These are phyloP conservation scores for Endotricha flammealis DNA, from an alignment of 2,888 invertebrate species.

Conservation along the genomic window DNA sequence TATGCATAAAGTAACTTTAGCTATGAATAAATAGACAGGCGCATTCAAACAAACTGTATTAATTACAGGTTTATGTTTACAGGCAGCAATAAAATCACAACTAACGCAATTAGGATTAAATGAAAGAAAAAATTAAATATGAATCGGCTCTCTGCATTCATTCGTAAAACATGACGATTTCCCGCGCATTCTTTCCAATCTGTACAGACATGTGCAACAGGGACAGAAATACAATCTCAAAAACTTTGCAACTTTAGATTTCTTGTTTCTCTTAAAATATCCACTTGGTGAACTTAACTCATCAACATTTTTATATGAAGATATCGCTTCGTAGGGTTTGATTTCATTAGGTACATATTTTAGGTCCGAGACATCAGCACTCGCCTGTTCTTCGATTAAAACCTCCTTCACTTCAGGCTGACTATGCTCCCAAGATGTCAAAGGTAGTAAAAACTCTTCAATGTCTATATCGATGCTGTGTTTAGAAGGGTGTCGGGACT, in stretches of 20 bases:
- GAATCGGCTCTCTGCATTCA: conserved; percentile 6
- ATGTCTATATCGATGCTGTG: conserved; percentile 46
- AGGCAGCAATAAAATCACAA: no score
- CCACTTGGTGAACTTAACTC: conserved; percentile 32
- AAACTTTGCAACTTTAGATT: conserved; percentile 59
- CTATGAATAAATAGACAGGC: no score
- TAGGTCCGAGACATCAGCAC: conserved; percentile 9
- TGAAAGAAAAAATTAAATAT: conserved; percentile 6
- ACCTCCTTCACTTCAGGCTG: conserved; percentile 28
- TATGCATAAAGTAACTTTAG: no score
- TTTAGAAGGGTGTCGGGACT: conserved; percentile 54
- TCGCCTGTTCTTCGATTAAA: conserved; percentile 21
- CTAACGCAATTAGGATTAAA: no score
- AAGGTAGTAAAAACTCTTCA: conserved; percentile 74
- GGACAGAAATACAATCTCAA: conserved; percentile 66
- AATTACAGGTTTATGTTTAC: no score
- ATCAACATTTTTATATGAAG: conserved; percentile 16
- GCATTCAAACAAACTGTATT: no score
- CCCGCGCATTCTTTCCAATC: conserved; percentile 53
- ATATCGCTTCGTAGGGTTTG: conserved; percentile 23
- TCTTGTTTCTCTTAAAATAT: conserved; percentile 35
- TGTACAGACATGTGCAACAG: conserved; percentile 64
- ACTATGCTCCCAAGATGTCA: conserved; percentile 76
- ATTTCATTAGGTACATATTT: conserved; percentile 1
- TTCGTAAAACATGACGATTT: conserved; percentile 31